Percentiles rank a stretch among this genome's conserved stretches.
These are phyloP conservation scores for Dipodomys merriami DNA, from an alignment of 2,113 vertebrate genomes.

Conservation along the genomic window DNA sequence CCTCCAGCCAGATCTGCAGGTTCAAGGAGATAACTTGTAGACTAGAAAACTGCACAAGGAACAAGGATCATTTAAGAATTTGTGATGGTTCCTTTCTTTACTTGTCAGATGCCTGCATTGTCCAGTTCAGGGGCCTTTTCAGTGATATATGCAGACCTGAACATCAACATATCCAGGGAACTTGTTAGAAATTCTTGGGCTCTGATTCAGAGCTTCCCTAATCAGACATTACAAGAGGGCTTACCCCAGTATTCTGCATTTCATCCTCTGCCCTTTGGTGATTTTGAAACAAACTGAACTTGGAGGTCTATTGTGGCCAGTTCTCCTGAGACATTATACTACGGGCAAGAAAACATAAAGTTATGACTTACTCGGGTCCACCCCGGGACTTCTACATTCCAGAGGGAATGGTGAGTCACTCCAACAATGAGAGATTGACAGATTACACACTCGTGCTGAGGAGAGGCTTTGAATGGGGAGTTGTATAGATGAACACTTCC, in stretches of 20 bases:
- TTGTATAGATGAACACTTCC: neutral
- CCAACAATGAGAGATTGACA: neutral
- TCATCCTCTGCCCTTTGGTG: neutral
- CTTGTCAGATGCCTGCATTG: neutral
- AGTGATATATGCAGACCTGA: neutral
- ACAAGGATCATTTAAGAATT: neutral
- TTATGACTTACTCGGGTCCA: too few species aligned
- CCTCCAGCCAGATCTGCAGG: neutral
- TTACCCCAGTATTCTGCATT: neutral
- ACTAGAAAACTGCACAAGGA: neutral
- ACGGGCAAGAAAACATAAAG: too few species aligned
- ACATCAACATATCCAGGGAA: neutral
- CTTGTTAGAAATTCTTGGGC: conserved; percentile 4
- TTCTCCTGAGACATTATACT: too few species aligned
- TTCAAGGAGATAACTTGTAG: neutral
- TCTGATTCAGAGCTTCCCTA: neutral
- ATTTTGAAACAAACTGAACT: neutral
- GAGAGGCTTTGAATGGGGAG: neutral
- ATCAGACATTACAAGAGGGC: neutral
- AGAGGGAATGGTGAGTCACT: too few species aligned
- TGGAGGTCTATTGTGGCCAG: neutral
- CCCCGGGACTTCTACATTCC: too few species aligned
- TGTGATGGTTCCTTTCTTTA: neutral
- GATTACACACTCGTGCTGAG: neutral
- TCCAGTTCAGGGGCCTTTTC: neutral